Evolutionary conservation across 2,888 invertebrate genomes (phyloP).

Genomic region (Agapetus fuscipes): DNA sequence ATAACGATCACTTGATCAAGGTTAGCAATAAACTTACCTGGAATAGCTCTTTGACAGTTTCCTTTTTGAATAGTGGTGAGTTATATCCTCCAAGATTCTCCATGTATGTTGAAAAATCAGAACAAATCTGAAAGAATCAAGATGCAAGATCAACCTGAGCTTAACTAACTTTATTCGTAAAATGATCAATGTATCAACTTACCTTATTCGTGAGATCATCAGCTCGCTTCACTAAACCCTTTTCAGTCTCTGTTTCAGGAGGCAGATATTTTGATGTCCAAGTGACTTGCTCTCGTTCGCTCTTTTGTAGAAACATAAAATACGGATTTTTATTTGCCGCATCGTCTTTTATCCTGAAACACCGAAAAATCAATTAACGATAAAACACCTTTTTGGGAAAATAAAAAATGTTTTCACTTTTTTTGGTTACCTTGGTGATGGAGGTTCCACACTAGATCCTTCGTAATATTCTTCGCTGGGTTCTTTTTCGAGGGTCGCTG

Average conservation of each 20-base stretch:
- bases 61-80: slow-evolving; percentile 39
- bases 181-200: too few species aligned
- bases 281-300: slow-evolving; percentile 38
- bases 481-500: slow-evolving; percentile 10
- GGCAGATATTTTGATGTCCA: slow-evolving; percentile 38
- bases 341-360: slow-evolving; percentile 2
- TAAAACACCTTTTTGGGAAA: too few species aligned
- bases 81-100: slow-evolving; percentile 40
- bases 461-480: slow-evolving; percentile 14
- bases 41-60: slow-evolving; percentile 41
- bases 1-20: too few species aligned
- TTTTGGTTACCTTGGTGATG: slow-evolving; percentile 20
- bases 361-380: too few species aligned
- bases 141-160: too few species aligned
- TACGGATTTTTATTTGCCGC: slow-evolving; percentile 11
- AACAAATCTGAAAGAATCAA: slow-evolving; percentile 35
- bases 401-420: too few species aligned
- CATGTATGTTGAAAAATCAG: slow-evolving; percentile 42
- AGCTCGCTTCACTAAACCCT: slow-evolving; percentile 38
- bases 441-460: slow-evolving; percentile 18
- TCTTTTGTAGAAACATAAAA: slow-evolving; percentile 25
- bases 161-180: too few species aligned
- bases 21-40: too few species aligned
- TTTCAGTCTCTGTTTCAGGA: slow-evolving; percentile 41
- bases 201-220: slow-evolving; percentile 41